A percentile compares a stretch with the other conserved stretches of the same genome.
These are phyloP conservation scores for Phthorimaea operculella DNA, from an alignment of 1,140 invertebrate species.

Conservation along the genomic window DNA sequence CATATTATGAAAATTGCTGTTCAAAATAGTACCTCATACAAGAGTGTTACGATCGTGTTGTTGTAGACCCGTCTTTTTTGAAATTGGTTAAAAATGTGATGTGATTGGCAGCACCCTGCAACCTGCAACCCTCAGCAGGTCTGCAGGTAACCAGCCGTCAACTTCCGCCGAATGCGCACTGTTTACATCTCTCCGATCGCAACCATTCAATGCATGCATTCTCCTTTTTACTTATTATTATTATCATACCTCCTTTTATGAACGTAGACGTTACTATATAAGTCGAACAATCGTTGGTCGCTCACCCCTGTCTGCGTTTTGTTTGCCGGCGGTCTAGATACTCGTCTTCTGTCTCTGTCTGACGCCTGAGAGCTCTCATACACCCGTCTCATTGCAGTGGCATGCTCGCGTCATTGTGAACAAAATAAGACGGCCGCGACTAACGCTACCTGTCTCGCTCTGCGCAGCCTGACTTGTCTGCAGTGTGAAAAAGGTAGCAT, in stretches of 20 bases:
- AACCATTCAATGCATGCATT: slow-evolving; percentile 39
- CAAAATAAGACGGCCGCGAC: slow-evolving; percentile 52
- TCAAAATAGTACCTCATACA: too few species aligned
- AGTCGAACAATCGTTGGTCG: slow-evolving; percentile 52
- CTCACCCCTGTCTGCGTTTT: slow-evolving; percentile 47
- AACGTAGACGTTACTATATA: slow-evolving; percentile 50
- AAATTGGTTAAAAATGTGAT: too few species aligned
- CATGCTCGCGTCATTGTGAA: slow-evolving; percentile 47
- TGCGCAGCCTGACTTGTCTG: slow-evolving; percentile 15
- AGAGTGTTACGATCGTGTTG: too few species aligned
- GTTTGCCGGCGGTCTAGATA: slow-evolving; percentile 43
- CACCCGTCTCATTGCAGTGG: slow-evolving; percentile 32
- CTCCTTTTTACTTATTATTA: slow-evolving; percentile 47
- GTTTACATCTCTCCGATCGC: slow-evolving; percentile 25
- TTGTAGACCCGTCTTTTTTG: too few species aligned
- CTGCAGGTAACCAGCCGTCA: background rate
- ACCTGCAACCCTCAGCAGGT: too few species aligned
- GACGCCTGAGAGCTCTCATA: slow-evolving; percentile 27
- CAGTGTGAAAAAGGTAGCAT: slow-evolving; percentile 33
- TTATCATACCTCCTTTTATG: slow-evolving; percentile 46
- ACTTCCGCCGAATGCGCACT: slow-evolving; percentile 8
- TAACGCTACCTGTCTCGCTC: slow-evolving; percentile 44
- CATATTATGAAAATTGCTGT: too few species aligned
- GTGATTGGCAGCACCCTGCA: too few species aligned
- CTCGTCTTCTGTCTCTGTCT: slow-evolving; percentile 35